Percentiles rank a stretch among this genome's conserved stretches.
These are phyloP conservation scores for Danio rerio DNA, from an alignment of 2,113 vertebrate genomes.

Conservation along the genomic window DNA sequence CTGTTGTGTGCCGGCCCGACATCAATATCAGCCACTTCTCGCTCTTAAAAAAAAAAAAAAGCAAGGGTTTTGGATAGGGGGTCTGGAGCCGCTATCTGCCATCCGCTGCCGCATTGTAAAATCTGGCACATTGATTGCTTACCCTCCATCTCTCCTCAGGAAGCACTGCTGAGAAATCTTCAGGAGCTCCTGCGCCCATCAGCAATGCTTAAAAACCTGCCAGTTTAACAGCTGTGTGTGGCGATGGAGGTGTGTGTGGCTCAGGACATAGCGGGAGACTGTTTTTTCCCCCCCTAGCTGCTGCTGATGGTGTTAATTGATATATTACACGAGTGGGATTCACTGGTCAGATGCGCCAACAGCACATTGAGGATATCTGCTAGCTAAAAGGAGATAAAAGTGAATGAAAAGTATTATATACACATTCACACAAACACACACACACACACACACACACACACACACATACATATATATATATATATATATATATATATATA, in stretches of 20 bases:
- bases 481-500: too few species aligned
- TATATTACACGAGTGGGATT: too few species aligned
- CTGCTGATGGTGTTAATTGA: too few species aligned
- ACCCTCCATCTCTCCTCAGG: slow-evolving; percentile 61
- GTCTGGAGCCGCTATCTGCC: slow-evolving; percentile 57
- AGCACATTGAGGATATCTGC: too few species aligned
- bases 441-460: too few species aligned
- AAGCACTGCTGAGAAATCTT: slow-evolving; percentile 78
- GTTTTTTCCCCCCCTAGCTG: too few species aligned
- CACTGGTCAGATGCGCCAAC: too few species aligned
- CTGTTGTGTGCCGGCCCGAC: slow-evolving; percentile 67
- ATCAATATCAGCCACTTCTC: slow-evolving; percentile 65
- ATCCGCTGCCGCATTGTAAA: slow-evolving; percentile 67
- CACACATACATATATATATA: too few species aligned
- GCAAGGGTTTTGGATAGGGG: slow-evolving; percentile 59
- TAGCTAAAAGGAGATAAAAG: too few species aligned
- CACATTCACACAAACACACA: too few species aligned
- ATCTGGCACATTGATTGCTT: slow-evolving; percentile 69
- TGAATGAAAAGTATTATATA: too few species aligned
- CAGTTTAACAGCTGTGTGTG: slow-evolving; percentile 78
- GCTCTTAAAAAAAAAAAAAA: slow-evolving; percentile 54
- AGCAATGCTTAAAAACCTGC: slow-evolving; percentile 73
- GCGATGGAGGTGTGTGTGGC: slow-evolving; percentile 59
- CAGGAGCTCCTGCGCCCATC: slow-evolving; percentile 75
- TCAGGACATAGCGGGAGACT: slow-evolving; percentile 74